A percentile compares a stretch with the other conserved stretches of the same genome.
phyloP scores from a whole-genome alignment of 2,888 invertebrate species.

The Bruchidius siliquastri region DNA sequence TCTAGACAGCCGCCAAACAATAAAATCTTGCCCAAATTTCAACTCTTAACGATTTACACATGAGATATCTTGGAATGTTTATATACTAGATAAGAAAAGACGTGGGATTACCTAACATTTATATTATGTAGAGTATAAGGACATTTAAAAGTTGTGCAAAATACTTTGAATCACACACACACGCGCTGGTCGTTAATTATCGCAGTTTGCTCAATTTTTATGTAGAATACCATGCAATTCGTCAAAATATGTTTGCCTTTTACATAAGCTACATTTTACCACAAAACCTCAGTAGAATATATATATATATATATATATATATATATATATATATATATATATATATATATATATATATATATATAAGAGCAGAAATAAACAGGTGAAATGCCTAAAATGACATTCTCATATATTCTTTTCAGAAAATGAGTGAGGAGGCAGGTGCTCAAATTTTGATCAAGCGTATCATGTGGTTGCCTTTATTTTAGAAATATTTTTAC shows the following conservation, averaged over 20 bases:
- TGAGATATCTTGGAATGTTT: conserved; percentile 6
- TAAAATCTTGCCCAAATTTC: conserved; percentile 16
- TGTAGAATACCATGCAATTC: neutral
- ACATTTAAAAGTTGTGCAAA: conserved; percentile 13
- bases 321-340: too few relatives aligned
- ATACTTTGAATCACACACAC: conserved; percentile 16
- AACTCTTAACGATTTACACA: neutral
- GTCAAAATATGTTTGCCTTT: neutral
- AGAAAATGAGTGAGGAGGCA: too few relatives aligned
- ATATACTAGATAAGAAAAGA: neutral
- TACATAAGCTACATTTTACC: too few relatives aligned
- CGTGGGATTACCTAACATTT: neutral
- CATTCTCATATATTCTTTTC: too few relatives aligned
- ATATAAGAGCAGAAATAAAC: too few relatives aligned
- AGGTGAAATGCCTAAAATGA: too few relatives aligned
- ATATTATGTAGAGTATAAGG: neutral
- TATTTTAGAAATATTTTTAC: too few relatives aligned
- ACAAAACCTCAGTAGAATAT: too few relatives aligned
- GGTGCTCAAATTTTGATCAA: too few relatives aligned
- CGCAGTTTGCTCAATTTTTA: neutral
- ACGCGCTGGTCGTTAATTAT: conserved; percentile 16
- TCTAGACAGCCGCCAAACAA: conserved; percentile 32
- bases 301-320: too few relatives aligned
- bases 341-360: too few relatives aligned
- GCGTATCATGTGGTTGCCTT: too few relatives aligned